Percentiles rank a stretch among this genome's conserved stretches.
Conservation (phyloP, 2,888 invertebrate species). For the Hypsopygia costalis region DNA sequence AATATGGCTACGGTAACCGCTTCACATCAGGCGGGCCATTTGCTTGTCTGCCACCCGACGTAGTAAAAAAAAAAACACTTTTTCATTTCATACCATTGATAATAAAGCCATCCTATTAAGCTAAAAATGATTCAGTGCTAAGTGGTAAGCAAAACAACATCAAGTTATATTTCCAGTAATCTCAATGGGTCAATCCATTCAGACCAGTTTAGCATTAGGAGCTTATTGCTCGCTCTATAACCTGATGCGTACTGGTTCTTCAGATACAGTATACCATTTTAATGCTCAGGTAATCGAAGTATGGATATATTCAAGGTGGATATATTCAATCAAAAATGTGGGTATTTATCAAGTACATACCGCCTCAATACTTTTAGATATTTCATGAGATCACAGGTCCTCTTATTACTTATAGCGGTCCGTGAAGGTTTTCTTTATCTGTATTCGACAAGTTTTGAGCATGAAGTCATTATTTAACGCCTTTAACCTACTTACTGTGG, state of each 20-base stretch:
- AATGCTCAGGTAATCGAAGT: too few species aligned
- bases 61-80: too few species aligned
- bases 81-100: slow-evolving; percentile 26
- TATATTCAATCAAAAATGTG: too few species aligned
- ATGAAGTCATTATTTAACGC: slow-evolving; percentile 14
- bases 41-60: too few species aligned
- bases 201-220: neutral
- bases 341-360: too few species aligned
- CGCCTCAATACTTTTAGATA: slow-evolving; percentile 20
- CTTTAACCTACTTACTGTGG: slow-evolving; percentile 12
- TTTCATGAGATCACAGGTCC: slow-evolving; percentile 19
- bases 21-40: too few species aligned
- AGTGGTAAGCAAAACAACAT: neutral
- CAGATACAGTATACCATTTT: too few species aligned
- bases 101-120: slow-evolving; percentile 37
- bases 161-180: neutral
- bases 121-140: slow-evolving; percentile 33
- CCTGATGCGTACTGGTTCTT: slow-evolving; percentile 17
- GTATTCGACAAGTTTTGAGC: slow-evolving; percentile 30
- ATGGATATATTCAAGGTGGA: too few species aligned
- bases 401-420: slow-evolving; percentile 24
- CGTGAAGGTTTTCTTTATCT: slow-evolving; percentile 23
- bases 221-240: neutral
- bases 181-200: neutral
- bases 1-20: too few species aligned